Base-by-base conservation (phyloP, 2,797 vertebrate species). In the Muscicapa comitata region DNA sequence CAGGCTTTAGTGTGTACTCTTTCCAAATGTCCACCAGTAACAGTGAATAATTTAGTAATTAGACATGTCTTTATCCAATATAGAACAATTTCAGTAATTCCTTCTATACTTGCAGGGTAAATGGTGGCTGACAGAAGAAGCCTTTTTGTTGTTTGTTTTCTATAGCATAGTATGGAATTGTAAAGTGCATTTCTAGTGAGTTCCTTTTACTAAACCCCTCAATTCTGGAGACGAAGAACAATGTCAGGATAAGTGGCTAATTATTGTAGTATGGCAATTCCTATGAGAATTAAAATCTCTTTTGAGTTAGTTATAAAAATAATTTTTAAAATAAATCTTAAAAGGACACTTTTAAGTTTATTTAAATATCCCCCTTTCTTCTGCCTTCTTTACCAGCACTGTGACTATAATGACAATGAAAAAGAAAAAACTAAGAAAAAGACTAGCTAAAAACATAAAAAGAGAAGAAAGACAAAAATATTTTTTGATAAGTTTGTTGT, bases 41-140 rank as follows among this genome's bases (percentile, higher is more conserved):
- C 77, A 78, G 33, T 61, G 53, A 91, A 89, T 77, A 93, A 67
- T 93, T 95, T 65, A 65, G 35, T n/a, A 89, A 75, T 92, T 65
- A 78, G 24, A 73, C 16, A 23, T 50, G 6, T 73, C 57, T 95
- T 93, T 91, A 91, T 90, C 58, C 57, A 83, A 42, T 83, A 65
- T 17, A 51, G 24, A 88, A 72, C 15, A 83, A 78, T 77, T 94
- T 77, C 84, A 38, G 58, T 68, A 55, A 87, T 42, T 93, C 45
- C n/a, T 68, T 9, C 29, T 81, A 8, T n/a, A 47, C 37, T 67
- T 77, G 23, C 7, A 57, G 29, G 25, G 25, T 63, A 88, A 62
- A 55, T 29, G 24, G 11, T 77, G 55, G 31, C n/a, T 86, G 59
- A 78, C 20, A 75, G 38, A 65, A 75, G 33, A 65, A 90, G 5